Evolutionary conservation across 2,797 vertebrate genomes (phyloP).

Genomic region (Phoebastria nigripes): DNA sequence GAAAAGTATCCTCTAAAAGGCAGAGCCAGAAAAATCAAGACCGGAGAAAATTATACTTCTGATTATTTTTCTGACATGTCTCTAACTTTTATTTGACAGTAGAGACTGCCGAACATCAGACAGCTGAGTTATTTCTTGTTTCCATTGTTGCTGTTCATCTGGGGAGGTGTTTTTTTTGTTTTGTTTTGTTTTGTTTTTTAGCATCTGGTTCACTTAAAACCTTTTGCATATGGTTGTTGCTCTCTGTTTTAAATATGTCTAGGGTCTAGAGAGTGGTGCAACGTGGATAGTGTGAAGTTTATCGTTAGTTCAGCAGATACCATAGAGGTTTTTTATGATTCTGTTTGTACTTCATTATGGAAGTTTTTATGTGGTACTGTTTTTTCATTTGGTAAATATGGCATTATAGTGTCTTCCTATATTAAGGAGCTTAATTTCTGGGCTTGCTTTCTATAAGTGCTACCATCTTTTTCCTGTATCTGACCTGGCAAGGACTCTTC

Average conservation of each 20-base stretch:
- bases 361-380: not conserved
- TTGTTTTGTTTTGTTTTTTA: not conserved
- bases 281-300: not conserved
- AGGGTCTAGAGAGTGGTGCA: not conserved
- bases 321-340: not conserved
- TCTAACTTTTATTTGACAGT: not conserved
- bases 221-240: not conserved
- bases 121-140: not conserved
- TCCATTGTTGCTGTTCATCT: not conserved
- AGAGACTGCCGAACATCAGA: not conserved
- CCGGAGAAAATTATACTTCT: not conserved
- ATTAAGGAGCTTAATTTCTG: not conserved
- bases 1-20: slow-evolving; percentile 90
- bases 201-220: not conserved
- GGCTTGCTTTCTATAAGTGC: not conserved
- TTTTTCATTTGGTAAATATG: not conserved
- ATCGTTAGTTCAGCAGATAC: not conserved
- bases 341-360: not conserved
- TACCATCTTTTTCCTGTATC: not conserved
- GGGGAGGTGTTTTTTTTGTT: not conserved
- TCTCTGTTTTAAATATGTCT: not conserved
- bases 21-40: not conserved
- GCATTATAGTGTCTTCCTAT: not conserved
- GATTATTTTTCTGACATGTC: not conserved
- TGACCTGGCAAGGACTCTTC: not conserved